These are phyloP conservation scores for Tribolium madens DNA, from an alignment of 1,140 invertebrate species.

Conservation along the genomic window DNA sequence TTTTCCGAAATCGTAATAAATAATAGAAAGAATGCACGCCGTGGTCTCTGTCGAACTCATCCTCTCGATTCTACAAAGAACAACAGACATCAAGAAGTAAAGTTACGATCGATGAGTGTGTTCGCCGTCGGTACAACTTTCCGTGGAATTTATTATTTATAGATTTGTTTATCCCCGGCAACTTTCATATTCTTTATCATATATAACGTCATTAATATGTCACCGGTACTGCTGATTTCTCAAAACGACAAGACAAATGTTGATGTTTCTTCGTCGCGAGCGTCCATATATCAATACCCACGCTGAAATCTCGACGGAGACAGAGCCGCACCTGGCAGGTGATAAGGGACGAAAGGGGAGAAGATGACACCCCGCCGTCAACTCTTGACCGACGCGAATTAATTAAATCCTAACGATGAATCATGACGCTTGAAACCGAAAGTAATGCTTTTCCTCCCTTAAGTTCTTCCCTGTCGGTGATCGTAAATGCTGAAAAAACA, in stretches of 20 bases:
- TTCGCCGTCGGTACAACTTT: slow-evolving; percentile 45
- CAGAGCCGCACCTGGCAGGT: slow-evolving; percentile 42
- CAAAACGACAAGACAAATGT: slow-evolving; percentile 60
- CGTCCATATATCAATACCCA: slow-evolving; percentile 60
- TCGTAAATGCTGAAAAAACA: background rate
- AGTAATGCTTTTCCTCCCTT: background rate
- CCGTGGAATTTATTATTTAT: slow-evolving; percentile 60
- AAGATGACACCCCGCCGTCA: slow-evolving; percentile 12
- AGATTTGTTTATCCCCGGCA: slow-evolving; percentile 61
- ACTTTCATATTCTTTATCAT: slow-evolving; percentile 62
- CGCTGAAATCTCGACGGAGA: slow-evolving; percentile 40
- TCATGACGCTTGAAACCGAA: slow-evolving; percentile 2
- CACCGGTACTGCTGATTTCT: slow-evolving; percentile 59
- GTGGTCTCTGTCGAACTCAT: slow-evolving; percentile 26
- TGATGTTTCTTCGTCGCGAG: slow-evolving; percentile 57
- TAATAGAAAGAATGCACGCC: slow-evolving; percentile 35
- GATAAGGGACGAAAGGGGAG: slow-evolving; percentile 31
- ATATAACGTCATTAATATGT: slow-evolving; percentile 60
- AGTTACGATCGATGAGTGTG: slow-evolving; percentile 48
- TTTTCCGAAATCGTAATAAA: slow-evolving; percentile 34
- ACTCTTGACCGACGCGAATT: slow-evolving; percentile 22
- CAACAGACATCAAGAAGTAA: slow-evolving; percentile 42
- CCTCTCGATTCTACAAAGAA: slow-evolving; percentile 40
- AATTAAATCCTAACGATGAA: slow-evolving; percentile 35
- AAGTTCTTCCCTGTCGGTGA: background rate